Percentiles rank a stretch among this genome's conserved stretches.
Evolutionary conservation across 2,113 vertebrate species (phyloP).

Genomic region (Ursus arctos): DNA sequence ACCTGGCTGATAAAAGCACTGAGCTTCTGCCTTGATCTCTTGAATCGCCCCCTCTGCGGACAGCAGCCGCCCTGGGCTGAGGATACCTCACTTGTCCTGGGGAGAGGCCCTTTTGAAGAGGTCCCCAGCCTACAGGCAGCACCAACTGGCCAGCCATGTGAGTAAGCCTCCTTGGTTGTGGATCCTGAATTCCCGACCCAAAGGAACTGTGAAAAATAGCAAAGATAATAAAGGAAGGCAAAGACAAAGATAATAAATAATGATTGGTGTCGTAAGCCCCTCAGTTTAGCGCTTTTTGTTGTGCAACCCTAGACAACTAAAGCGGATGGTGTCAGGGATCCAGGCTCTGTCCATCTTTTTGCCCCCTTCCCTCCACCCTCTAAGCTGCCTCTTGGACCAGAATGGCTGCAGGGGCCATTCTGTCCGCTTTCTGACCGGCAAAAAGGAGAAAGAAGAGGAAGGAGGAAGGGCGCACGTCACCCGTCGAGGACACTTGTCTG

Average conservation of each 20-base stretch:
- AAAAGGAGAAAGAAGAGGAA: background rate
- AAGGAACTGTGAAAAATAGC: background rate
- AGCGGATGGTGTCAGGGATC: background rate
- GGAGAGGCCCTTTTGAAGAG: background rate
- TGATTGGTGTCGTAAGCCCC: rapidly evolving
- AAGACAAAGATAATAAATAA: background rate
- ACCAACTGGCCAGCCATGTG: background rate
- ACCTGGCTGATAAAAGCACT: background rate
- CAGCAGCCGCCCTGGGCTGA: background rate
- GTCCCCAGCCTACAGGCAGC: background rate
- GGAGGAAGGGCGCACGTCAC: background rate
- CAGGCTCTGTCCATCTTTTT: background rate
- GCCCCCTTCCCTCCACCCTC: background rate
- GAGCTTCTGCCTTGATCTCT: background rate
- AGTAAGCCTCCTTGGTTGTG: background rate
- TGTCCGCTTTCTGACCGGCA: background rate
- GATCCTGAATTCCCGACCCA: background rate
- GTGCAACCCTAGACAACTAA: background rate
- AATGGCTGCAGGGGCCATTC: background rate
- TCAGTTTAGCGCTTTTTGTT: background rate
- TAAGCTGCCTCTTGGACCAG: background rate
- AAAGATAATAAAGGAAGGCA: background rate
- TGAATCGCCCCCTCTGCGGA: background rate
- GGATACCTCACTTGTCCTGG: background rate
- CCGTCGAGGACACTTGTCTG: background rate